Conservation (phyloP, 2,888 invertebrate genomes). For the Tenodera sinensis region DNA sequence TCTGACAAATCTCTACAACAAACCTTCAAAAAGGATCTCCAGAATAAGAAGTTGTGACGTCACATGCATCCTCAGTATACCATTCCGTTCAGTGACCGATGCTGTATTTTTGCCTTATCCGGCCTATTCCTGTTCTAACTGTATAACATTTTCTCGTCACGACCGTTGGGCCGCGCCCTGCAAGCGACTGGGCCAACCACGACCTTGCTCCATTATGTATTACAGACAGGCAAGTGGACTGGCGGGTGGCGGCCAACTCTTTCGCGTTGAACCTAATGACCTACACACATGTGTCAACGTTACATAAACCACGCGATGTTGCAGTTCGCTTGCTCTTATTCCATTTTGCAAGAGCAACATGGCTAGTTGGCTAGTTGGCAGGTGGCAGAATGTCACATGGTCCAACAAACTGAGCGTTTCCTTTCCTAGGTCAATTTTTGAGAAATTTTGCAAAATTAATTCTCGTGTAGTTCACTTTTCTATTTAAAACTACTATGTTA, state of each 20-base stretch:
- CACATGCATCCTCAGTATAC: no score
- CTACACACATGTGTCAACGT: background rate
- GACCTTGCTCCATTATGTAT: slow-evolving; percentile 13
- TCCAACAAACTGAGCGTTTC: background rate
- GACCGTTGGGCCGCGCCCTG: no score
- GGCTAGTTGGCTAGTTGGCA: no score
- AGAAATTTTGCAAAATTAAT: no score
- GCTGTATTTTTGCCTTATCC: no score
- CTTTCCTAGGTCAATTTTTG: background rate
- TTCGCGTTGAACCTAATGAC: slow-evolving; percentile 6
- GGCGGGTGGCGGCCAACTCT: background rate
- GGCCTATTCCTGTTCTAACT: no score
- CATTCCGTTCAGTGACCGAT: no score
- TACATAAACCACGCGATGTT: background rate
- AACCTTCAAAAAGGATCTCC: no score
- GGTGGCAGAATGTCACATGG: background rate
- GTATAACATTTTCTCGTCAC: background rate
- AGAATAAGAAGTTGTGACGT: no score
- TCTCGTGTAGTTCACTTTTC: no score
- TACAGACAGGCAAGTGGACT: background rate
- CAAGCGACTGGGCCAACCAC: background rate
- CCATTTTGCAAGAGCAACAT: background rate
- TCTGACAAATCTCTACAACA: no score
- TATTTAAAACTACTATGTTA: no score
- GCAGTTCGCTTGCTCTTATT: background rate